These are phyloP conservation scores for Argyrosomus regius DNA, from an alignment of 2,797 vertebrate species.

Conservation along the genomic window DNA sequence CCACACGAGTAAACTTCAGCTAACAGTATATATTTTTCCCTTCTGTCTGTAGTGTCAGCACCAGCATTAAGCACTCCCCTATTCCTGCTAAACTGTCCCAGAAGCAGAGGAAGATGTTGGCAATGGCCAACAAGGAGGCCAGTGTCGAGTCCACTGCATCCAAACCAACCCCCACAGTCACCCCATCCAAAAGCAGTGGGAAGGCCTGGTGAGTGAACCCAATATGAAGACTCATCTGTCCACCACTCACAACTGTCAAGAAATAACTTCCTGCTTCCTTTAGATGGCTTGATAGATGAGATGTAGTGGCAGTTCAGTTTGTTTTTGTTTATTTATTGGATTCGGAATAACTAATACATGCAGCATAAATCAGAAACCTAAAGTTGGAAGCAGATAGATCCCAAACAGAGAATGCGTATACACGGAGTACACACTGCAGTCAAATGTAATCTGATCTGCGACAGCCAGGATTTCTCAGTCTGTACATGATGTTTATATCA, in stretches of 20 bases:
- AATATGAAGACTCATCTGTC: conserved; percentile 19
- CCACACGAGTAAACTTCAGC: not conserved
- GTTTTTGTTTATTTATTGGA: too few species aligned
- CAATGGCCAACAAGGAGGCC: conserved; percentile 91
- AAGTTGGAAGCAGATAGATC: not conserved
- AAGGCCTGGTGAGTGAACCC: conserved; percentile 90
- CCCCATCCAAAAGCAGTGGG: conserved; percentile 83
- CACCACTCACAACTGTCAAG: conserved; percentile 2
- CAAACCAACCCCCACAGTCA: conserved; percentile 70
- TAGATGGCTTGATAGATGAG: conserved; percentile 1
- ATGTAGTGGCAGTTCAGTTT: not conserved
- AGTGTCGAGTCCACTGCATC: conserved; percentile 79
- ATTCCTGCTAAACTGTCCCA: conserved; percentile 93
- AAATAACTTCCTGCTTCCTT: conserved; percentile 17
- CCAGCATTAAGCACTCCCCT: conserved; percentile 81
- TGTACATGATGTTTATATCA: not conserved
- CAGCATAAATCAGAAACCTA: too few species aligned
- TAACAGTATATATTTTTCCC: conserved; percentile 34
- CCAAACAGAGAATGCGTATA: not conserved
- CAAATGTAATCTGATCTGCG: not conserved
- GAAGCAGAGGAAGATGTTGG: conserved; percentile 97
- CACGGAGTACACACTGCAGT: not conserved
- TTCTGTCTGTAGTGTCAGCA: conserved; percentile 55
- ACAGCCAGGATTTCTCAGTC: not conserved
- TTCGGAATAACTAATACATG: too few species aligned